Base-by-base conservation (phyloP, 2,113 vertebrate genomes). In the Mirza zaza region DNA sequence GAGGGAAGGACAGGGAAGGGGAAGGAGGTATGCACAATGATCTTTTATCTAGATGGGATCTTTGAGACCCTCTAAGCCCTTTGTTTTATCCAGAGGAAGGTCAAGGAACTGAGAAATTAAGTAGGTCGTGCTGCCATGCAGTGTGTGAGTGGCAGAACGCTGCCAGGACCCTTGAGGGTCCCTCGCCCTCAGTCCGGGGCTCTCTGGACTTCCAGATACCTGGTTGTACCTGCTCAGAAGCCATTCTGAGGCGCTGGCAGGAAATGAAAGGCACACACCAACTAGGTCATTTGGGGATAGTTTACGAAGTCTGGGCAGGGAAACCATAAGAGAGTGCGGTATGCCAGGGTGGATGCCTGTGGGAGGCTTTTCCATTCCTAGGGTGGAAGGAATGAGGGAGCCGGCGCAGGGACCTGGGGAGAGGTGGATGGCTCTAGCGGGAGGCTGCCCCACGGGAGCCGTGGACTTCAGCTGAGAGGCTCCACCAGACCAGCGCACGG, bases 101-200 rank as follows among this genome's bases (percentile, higher is more conserved):
- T 63, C 14, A 48, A 73, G 45, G 75, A 2, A 21, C 25, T 67
- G 75, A 85, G 27, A 52, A 27, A 17, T n/a, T 55, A 68, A 32
- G 45, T 36, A 6, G 5, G 11, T 61, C 12, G 8, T 61, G 34
- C 13, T 39, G 63, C 34, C 0, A 1, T 1, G 3, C 14, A 1
- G 45, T 52, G 39, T 3, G 18, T 21, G 8, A 39, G 3, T 20
- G 29, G 17, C 29, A 21, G 55, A 21, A 9, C 23, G 29, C 25
- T 36, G 4, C 15, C 50, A 7, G 34, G 32, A 76, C 3, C 29
- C 23, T 1, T 1, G 14, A 11, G 59, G 11, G n/a, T 34, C 42
- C 25, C 11, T 57, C 34, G 5, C 75, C 10, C 27, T 12, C 1
- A 67, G 27, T 65, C 42, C 15, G 45, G 42, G 8, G 29, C 45